phyloP scores from a whole-genome alignment of 2,888 invertebrate genomes.

The Sinhomidia bicolor region DNA sequence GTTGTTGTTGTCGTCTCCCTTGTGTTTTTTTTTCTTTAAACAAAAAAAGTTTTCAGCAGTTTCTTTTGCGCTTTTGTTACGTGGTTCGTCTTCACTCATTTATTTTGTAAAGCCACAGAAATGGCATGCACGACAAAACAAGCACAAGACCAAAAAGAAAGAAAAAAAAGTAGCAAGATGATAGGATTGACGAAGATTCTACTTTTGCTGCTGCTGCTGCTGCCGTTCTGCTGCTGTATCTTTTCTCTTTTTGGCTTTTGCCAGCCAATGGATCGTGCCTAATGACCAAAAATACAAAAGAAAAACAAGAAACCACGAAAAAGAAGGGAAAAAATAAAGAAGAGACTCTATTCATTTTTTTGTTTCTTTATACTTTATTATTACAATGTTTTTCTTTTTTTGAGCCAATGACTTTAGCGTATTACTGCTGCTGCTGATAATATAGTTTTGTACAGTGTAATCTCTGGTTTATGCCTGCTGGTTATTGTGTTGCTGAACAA shows the following conservation, averaged over 20 bases:
- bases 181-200: constrained; percentile 17
- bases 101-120: constrained; percentile 39
- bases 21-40: constrained; percentile 20
- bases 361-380: constrained; percentile 33
- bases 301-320: constrained; percentile 46
- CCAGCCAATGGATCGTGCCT: constrained; percentile 70
- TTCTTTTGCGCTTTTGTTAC: not conserved
- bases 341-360: constrained; percentile 54
- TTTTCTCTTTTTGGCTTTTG: constrained; percentile 45
- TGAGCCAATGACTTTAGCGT: constrained; percentile 20
- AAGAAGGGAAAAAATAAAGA: constrained; percentile 23
- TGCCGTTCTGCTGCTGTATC: not conserved
- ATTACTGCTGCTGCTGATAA: not conserved
- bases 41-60: constrained; percentile 29
- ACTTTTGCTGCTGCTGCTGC: not conserved
- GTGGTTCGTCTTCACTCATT: constrained; percentile 16
- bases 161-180: not conserved
- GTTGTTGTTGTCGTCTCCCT: constrained; percentile 18
- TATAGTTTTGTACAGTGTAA: not conserved
- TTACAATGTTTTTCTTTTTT: constrained; percentile 1
- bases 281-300: constrained; percentile 68
- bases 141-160: not conserved
- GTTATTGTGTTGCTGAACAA: constrained; percentile 6
- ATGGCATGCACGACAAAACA: constrained; percentile 49
- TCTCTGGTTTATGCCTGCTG: not conserved